phyloP scores from a whole-genome alignment of 2,113 vertebrate genomes.

The Oenanthe melanoleuca region DNA sequence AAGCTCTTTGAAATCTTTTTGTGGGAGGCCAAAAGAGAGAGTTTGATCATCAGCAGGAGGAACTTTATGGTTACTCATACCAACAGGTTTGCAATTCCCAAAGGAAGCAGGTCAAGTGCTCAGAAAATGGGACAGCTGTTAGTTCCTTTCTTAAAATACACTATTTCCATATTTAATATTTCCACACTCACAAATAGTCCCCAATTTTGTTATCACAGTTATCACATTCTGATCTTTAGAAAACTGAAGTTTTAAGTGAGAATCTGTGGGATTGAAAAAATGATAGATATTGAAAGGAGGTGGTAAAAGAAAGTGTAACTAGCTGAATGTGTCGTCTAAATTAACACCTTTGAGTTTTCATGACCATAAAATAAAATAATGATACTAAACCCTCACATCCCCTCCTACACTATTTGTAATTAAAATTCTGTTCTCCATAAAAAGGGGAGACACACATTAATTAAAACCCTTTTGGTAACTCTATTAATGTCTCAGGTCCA shows the following conservation, averaged over 20 bases:
- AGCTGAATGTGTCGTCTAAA: neutral
- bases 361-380: neutral
- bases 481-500: neutral
- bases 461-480: neutral
- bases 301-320: neutral
- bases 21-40: neutral
- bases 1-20: neutral
- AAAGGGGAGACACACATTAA: neutral
- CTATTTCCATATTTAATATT: neutral
- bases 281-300: neutral
- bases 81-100: neutral
- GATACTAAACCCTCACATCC: neutral
- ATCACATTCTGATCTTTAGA: neutral
- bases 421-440: neutral
- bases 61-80: neutral
- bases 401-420: neutral
- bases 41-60: neutral
- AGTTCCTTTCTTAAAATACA: neutral
- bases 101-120: neutral
- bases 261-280: neutral
- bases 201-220: neutral
- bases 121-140: neutral
- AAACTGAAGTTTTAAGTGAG: neutral
- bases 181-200: neutral
- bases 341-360: neutral